Evolutionary conservation across 2,797 vertebrate genomes (phyloP), one percentile per base, ranked within the genome.

Genomic region (Sarcoramphus papa): DNA sequence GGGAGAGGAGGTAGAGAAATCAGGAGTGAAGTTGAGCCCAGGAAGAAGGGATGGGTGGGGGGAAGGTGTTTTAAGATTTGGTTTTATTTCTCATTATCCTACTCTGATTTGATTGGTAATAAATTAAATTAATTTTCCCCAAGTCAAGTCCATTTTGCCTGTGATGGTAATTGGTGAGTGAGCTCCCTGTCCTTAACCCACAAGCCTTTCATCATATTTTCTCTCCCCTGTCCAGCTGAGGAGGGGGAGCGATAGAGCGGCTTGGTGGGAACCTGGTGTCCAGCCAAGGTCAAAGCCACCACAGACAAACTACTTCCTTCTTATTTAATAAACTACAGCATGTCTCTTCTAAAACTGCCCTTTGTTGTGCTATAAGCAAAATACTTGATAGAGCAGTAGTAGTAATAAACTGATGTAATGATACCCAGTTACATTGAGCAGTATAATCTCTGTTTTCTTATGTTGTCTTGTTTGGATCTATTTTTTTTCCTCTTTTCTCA

Each of bases 21-120:
- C 0, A 0, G 5, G 5, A 57, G 16, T 35, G 28, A 56, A 82
- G 6, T 11, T 51, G 64, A 68, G 25, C 40, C 7, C 4, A 8
- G 16, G 27, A 54, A 20, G 13, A 63, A 31, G 7, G 5, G 23
- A 65, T 9, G 4, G 1, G 19, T 41, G 4, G 8, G 20, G 20
- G 10, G 2, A 57, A 53, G 5, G 5, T 28, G 5, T 43, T 87
- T 30, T 41, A 48, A 59, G 10, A 6, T 59, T 87, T 47, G 6
- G 0, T 19, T 73, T 68, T 50, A 41, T 47, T 74, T 78, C 20
- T 59, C 5, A 33, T 68, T 68, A 28, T 6, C 47, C 5, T 41
- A 10, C 67, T 28, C 17, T 83, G 6, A 28, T 87, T 21, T 57
- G 20, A 47, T 37, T 19, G 17, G 12, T 73, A 51, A 56, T 41